Evolutionary conservation across 2,888 invertebrate species (phyloP), one percentile per base, ranked within the genome.

Genomic region (Prosopocoilus inquinatus): DNA sequence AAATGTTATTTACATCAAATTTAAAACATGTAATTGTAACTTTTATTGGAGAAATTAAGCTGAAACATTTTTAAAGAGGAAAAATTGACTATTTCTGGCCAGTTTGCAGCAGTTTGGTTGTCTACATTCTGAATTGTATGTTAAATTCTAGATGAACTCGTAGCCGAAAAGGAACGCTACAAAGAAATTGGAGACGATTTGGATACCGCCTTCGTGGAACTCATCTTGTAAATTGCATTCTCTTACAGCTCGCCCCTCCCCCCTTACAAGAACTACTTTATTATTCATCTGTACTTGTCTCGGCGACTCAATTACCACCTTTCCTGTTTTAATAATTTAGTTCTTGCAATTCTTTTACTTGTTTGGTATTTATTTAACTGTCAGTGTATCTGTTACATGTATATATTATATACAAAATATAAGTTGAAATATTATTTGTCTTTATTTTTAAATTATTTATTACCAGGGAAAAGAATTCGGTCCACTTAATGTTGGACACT

Each of bases 121-220:
- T 7, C 20, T 28, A 28, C 20, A 28, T 5, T 5, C 20, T 28
- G 20, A 28, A 28, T 28, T n/a, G 3, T 28, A 28, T 50, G 38
- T 57, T 53, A 45, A 48, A 53, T 82, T 82, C 68, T 86, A 94
- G 94, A 94, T 88, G 94, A 94, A 79, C 88, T 94, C 78, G 92
- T 94, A 75, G 88, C 91, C 80, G 94, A 94, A 82, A 99, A 98
- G 88, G 97, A 98, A 85, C 95, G 96, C 80, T 98, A 96, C 95
- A 98, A 97, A 88, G 91, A 93, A 83, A 97, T 99, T 85, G 96
- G 96, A 85, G 98, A 98, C 88, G 98, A 98, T 82, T 87, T 99
- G 87, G 98, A 99, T 83, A 92, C 93, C 78, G 98, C 98, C 77
- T 97, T 98, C 85, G 94, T 96, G 82, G 92, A 92, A 80, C 89